Evolutionary conservation across 2,113 vertebrate genomes (phyloP), one percentile per base, ranked within the genome.

Genomic region (Archilochus colubris): DNA sequence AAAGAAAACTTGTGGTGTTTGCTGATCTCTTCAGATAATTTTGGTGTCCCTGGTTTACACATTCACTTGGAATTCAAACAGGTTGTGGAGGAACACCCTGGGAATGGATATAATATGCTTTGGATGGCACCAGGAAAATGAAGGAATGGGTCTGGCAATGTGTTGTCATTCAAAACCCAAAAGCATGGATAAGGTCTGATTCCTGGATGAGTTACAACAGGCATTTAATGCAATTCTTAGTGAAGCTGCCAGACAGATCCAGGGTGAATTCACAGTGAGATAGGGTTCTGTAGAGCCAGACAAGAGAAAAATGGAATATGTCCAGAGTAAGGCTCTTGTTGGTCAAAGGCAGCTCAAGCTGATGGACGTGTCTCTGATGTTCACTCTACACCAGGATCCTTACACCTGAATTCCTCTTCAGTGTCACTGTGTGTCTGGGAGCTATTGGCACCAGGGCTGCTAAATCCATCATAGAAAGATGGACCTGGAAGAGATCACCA

Each of bases 51-150:
- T 54, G 22, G 23, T 1, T 14, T 21, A 51, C 13, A 11, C 9
- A 14, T 3, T 3, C 24, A 48, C n/a, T 46, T 74, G 9, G 19
- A 74, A 38, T 69, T 48, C 51, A 61, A 59, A 50, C 30, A 30
- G 50, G 33, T 1, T 0, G 2, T 1, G 5, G 46, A 25, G 25
- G 6, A 58, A 50, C 12, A 21, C 15, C 14, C 10, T 8, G 8
- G 44, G 8, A 83, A 43, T 20, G 2, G 8, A 36, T 12, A 27
- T 17, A 31, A 86, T 9, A 46, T 31, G 12, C 28, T 62, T 21
- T 40, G 15, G 22, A n/a, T 38, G 25, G 20, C 38, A 48, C 8
- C 50, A 54, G n/a, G 61, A 58, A 69, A 63, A 50, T 14, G 13
- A 13, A 48, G 25, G 25, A 66, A 8, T 16, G 20, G 21, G 14